These are phyloP conservation scores for Atrichornis clamosus DNA, from an alignment of 2,113 vertebrate genomes.

Conservation along the genomic window DNA sequence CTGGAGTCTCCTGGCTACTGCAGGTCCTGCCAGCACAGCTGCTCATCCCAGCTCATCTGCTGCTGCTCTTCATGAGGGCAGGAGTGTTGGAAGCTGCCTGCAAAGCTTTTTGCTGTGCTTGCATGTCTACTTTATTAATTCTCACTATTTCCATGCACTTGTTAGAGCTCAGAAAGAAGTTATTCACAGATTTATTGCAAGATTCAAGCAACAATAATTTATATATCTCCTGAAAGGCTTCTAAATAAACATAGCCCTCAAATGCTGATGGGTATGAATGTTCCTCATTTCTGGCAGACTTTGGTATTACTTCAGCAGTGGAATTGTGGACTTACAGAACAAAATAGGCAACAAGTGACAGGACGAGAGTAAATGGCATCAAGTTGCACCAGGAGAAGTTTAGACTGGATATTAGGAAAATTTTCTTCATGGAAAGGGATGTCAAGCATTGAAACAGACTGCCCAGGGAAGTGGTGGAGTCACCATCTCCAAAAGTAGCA, in stretches of 20 bases:
- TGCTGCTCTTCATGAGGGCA: background rate
- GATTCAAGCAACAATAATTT: background rate
- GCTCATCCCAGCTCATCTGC: background rate
- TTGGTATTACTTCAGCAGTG: background rate
- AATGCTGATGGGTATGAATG: background rate
- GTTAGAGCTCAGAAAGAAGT: background rate
- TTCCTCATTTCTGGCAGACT: background rate
- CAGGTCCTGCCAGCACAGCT: background rate
- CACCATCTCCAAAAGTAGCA: background rate
- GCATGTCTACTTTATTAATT: background rate
- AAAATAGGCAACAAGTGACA: background rate
- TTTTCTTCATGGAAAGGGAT: background rate
- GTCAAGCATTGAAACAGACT: background rate
- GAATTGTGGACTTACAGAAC: background rate
- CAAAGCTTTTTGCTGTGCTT: background rate
- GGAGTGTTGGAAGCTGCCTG: background rate
- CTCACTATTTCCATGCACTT: background rate
- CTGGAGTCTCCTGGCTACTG: too few species aligned
- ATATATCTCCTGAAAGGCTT: background rate
- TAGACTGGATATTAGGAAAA: background rate
- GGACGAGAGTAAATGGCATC: background rate
- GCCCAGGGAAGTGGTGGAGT: background rate
- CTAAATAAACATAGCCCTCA: background rate
- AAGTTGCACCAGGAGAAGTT: background rate
- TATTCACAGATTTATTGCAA: background rate